Base-by-base conservation (phyloP, 2,888 invertebrate species). In the Thecophora atra region DNA sequence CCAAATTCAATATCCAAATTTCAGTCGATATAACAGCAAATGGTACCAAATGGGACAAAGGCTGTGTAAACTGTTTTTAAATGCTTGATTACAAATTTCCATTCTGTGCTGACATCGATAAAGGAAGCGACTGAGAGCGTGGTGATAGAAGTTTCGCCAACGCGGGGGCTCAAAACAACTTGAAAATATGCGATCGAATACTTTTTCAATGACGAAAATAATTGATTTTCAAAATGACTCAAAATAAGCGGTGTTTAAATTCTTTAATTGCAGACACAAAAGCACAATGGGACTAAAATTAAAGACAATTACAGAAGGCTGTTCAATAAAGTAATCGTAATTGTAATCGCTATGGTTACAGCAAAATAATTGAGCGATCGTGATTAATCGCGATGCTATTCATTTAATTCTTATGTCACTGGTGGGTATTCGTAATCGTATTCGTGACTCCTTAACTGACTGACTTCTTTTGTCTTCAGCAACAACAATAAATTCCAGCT, bases 371-470 rank as follows among this genome's bases (percentile, higher is more conserved):
- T 67, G 54, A 30, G 51, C 51, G 51, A 66, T 64, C 47, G 44
- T 64, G 19, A 47, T 64, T 64, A 47, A 58, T 64, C 26, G 47
- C n/a, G 47, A 47, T 58, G 58, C 28, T 64, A 72, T 72, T 60
- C 73, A 66, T 69, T 73, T 69, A 73, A 74, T 71, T 74, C 73
- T 64, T 71, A 47, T 74, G 73, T 71, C 73, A 73, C 69, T 74
- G 80, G 82, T 2, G 54, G 58, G 58, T 78, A 79, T 76, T 75
- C 77, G 75, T 81, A 77, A 77, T 72, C 52, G 74, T 28, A 3
- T n/a, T n/a, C 79, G 73, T 76, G 74, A 73, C 64, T 76, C 73
- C 76, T 76, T 79, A 77, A 74, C 75, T 76, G 74, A 76, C 75
- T 73, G 76, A 76, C 78, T 77, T 72, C 37, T 68, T 42, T 51